phyloP scores from a whole-genome alignment of 2,113 vertebrate genomes.

The Phylloscopus trochiloides region DNA sequence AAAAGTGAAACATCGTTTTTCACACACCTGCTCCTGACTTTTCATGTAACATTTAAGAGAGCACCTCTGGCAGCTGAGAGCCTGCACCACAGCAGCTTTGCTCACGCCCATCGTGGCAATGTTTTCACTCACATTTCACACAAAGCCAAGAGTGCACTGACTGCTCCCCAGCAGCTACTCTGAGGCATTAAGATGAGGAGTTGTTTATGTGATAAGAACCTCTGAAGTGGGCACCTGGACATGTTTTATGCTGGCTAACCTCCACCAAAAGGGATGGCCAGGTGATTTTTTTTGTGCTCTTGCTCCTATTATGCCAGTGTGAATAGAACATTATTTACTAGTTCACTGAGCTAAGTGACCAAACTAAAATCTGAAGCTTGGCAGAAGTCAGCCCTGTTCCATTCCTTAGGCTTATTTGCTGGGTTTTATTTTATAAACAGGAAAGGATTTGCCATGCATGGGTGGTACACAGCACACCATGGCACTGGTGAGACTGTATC shows the following conservation, averaged over 20 bases:
- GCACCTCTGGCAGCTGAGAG: neutral
- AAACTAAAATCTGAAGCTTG: neutral
- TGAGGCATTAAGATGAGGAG: neutral
- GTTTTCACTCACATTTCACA: neutral
- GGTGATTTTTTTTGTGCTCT: neutral
- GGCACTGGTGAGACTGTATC: neutral
- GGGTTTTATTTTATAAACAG: neutral
- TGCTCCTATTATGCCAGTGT: neutral
- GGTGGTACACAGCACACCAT: accelerated
- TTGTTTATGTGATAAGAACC: neutral
- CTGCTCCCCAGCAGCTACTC: neutral
- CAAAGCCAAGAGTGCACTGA: neutral
- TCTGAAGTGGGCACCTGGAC: neutral
- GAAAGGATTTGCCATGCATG: neutral
- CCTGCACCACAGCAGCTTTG: neutral
- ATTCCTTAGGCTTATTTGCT: neutral
- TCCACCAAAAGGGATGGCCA: neutral
- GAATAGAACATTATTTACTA: neutral
- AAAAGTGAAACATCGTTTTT: too few relatives aligned
- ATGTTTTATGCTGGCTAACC: neutral
- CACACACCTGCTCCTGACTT: neutral
- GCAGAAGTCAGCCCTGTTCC: neutral
- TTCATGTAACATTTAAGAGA: neutral
- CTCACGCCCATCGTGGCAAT: neutral
- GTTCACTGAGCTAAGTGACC: neutral